phyloP scores from a whole-genome alignment of 2,888 invertebrate species.

The Hyposoter didymator region DNA sequence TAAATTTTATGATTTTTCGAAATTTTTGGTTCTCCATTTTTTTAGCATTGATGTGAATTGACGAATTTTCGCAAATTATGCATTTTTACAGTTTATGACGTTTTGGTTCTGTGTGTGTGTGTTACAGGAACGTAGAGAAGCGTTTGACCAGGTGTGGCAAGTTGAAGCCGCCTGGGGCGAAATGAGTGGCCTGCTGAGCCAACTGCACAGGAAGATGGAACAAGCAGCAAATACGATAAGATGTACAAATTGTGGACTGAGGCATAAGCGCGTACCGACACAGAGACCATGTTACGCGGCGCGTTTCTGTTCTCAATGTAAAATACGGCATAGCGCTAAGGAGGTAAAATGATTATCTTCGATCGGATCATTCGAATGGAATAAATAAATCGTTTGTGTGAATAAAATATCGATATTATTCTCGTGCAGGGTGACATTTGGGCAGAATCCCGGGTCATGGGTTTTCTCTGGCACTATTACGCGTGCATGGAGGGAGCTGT shows the following conservation, averaged over 20 bases:
- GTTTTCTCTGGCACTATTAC: constrained; percentile 96
- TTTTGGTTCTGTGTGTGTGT: constrained; percentile 47
- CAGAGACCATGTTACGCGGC: constrained; percentile 96
- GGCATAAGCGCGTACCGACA: constrained; percentile 94
- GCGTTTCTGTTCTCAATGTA: constrained; percentile 95
- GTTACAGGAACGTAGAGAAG: constrained; percentile 89
- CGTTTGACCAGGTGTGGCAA: constrained; percentile 90
- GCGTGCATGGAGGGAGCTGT: constrained; percentile 98
- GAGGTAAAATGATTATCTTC: constrained; percentile 86
- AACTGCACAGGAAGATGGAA: constrained; percentile 96
- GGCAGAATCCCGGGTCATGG: constrained; percentile 96
- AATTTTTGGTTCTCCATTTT: too few relatives aligned
- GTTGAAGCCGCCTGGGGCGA: constrained; percentile 96
- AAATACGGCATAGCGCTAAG: constrained; percentile 95
- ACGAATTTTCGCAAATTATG: not conserved
- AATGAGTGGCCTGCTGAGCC: constrained; percentile 93
- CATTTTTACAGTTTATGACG: not conserved
- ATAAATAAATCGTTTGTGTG: too few relatives aligned
- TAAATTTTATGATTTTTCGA: too few relatives aligned
- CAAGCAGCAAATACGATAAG: constrained; percentile 97
- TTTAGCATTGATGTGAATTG: not conserved
- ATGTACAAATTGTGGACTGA: constrained; percentile 96
- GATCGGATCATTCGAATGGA: not conserved
- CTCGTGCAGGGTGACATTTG: constrained; percentile 94
- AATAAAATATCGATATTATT: constrained; percentile 15